A percentile compares a stretch with the other conserved stretches of the same genome.
Evolutionary conservation across 2,888 invertebrate genomes (phyloP).

Genomic region (Calameuta idolon): DNA sequence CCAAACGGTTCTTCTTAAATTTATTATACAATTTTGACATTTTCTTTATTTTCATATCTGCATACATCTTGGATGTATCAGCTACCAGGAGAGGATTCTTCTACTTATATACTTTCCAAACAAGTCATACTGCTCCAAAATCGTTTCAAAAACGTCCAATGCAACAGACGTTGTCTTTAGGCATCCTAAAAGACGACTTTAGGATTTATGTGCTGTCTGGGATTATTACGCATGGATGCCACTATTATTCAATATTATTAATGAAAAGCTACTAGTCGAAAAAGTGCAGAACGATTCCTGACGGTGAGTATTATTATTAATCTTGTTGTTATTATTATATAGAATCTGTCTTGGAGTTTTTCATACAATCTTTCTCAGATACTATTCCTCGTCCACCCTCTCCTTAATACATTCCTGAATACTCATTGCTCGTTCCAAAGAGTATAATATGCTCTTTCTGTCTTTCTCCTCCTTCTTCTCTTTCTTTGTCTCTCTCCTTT

Average conservation of each 20-base stretch:
- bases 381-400: not conserved
- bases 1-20: not conserved
- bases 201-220: not conserved
- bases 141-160: not conserved
- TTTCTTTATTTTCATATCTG: not conserved
- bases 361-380: not conserved
- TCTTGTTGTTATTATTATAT: conserved; percentile 8
- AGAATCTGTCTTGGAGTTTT: not conserved
- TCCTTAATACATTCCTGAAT: not conserved
- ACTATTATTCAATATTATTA: conserved; percentile 1
- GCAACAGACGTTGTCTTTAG: not conserved
- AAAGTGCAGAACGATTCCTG: not conserved
- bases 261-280: not conserved
- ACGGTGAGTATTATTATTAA: not conserved
- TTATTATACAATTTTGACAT: conserved; percentile 7
- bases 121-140: not conserved
- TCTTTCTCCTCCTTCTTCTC: conserved; percentile 10
- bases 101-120: not conserved
- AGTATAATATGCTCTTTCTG: conserved; percentile 11
- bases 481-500: conserved; percentile 33
- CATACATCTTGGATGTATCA: not conserved
- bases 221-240: not conserved
- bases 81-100: not conserved
- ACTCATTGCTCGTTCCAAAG: not conserved
- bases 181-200: not conserved